These are phyloP conservation scores for Heliornis fulica DNA, from an alignment of 2,113 vertebrate genomes.

Conservation along the genomic window DNA sequence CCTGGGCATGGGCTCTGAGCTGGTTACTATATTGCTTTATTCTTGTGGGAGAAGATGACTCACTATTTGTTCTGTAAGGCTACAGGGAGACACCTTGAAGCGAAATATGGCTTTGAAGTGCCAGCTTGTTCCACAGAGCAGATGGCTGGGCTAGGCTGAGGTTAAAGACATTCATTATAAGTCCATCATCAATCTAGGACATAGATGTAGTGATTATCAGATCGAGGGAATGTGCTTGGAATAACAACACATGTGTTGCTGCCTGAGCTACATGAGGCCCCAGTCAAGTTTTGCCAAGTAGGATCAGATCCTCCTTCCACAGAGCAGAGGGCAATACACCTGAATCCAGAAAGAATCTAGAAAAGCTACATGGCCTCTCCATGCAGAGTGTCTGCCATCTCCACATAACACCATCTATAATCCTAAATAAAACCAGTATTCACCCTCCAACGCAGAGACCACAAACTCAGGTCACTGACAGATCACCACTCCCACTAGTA, in stretches of 20 bases:
- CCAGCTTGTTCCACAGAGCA: constrained; percentile 36
- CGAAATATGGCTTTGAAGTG: constrained; percentile 15
- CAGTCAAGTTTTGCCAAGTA: rapidly evolving
- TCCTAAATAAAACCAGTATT: neutral
- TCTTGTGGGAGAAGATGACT: constrained; percentile 10
- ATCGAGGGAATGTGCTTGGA: neutral
- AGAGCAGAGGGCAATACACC: neutral
- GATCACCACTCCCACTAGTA: neutral
- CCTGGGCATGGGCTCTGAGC: neutral
- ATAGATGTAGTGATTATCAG: neutral
- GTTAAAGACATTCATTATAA: constrained; percentile 40
- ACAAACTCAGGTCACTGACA: neutral
- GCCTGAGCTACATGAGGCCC: neutral
- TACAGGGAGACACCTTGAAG: constrained; percentile 45
- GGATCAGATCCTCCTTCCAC: neutral
- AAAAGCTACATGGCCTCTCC: neutral
- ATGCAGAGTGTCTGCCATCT: neutral
- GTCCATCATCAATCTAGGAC: constrained; percentile 45
- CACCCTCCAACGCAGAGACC: neutral
- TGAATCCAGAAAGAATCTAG: neutral
- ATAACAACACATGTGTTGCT: neutral
- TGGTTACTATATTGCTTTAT: neutral
- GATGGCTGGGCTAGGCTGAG: constrained; percentile 53
- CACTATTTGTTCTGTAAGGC: neutral
- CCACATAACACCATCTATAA: neutral